Conservation (phyloP, 2,113 vertebrate genomes). For the Strix uralensis region DNA sequence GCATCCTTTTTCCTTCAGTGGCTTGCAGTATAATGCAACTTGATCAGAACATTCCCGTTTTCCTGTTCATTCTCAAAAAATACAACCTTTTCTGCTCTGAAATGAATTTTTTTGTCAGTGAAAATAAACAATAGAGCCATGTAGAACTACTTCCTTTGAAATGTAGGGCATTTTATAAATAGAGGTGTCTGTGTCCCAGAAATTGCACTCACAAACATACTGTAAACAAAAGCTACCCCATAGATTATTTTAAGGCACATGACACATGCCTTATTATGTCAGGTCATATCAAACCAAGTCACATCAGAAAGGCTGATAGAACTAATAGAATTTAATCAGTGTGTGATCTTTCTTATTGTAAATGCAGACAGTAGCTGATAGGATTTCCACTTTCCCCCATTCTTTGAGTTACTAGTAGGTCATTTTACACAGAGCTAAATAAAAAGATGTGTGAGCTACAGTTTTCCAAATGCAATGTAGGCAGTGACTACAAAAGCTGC, state of each 20-base stretch:
- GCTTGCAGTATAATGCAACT: not conserved
- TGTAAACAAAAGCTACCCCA: not conserved
- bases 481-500: not conserved
- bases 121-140: not conserved
- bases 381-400: not conserved
- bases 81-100: not conserved
- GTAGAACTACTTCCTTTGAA: not conserved
- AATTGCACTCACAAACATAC: not conserved
- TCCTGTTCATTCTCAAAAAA: not conserved
- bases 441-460: not conserved
- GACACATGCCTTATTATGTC: not conserved
- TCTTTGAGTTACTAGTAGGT: not conserved
- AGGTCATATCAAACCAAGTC: slow-evolving; percentile 11
- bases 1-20: not conserved
- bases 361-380: not conserved
- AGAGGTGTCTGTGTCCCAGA: not conserved
- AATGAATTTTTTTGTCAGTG: not conserved
- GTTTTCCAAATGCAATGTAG: not conserved
- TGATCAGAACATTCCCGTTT: not conserved
- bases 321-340: not conserved
- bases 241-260: not conserved
- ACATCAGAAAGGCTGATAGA: not conserved
- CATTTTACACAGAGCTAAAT: not conserved
- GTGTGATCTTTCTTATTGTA: not conserved
- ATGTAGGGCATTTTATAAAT: not conserved